Percentiles rank a stretch among this genome's conserved stretches.
phyloP scores from a whole-genome alignment of 2,797 vertebrate species.

The Rachycentron canadum region DNA sequence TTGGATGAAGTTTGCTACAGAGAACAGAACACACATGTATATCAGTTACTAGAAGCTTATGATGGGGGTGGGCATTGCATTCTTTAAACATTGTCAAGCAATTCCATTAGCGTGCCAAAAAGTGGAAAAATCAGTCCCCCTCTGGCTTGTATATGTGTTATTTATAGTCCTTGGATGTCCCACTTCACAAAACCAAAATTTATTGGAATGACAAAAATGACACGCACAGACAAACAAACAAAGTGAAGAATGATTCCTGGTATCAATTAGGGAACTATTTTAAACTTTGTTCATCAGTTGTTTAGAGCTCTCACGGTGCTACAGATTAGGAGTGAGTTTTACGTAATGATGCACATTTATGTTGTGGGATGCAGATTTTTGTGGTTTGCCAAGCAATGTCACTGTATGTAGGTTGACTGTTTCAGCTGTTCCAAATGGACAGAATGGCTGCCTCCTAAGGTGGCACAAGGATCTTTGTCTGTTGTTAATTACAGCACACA shows the following conservation, averaged over 20 bases:
- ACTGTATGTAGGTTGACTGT: neutral
- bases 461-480: slow-evolving; percentile 52
- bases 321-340: slow-evolving; percentile 26
- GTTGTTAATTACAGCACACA: slow-evolving; percentile 57
- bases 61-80: slow-evolving; percentile 37
- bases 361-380: slow-evolving; percentile 11
- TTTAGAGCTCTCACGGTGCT: slow-evolving; percentile 49
- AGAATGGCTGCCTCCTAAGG: slow-evolving; percentile 35
- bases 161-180: slow-evolving; percentile 73
- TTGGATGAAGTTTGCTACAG: slow-evolving; percentile 11
- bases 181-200: slow-evolving; percentile 58
- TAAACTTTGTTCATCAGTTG: slow-evolving; percentile 59
- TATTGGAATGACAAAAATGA: slow-evolving; percentile 55
- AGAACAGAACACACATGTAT: slow-evolving; percentile 41
- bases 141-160: slow-evolving; percentile 58
- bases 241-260: slow-evolving; percentile 58
- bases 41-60: slow-evolving; percentile 33
- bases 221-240: slow-evolving; percentile 64
- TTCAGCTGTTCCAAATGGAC: slow-evolving; percentile 17
- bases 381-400: slow-evolving; percentile 10
- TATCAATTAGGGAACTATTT: slow-evolving; percentile 72
- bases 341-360: neutral
- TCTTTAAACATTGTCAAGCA: slow-evolving; percentile 71
- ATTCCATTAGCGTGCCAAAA: slow-evolving; percentile 60
- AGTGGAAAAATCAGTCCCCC: slow-evolving; percentile 49